Percentiles rank a stretch among this genome's conserved stretches.
phyloP scores from a whole-genome alignment of 2,888 invertebrate genomes.

The Patella caerulea region DNA sequence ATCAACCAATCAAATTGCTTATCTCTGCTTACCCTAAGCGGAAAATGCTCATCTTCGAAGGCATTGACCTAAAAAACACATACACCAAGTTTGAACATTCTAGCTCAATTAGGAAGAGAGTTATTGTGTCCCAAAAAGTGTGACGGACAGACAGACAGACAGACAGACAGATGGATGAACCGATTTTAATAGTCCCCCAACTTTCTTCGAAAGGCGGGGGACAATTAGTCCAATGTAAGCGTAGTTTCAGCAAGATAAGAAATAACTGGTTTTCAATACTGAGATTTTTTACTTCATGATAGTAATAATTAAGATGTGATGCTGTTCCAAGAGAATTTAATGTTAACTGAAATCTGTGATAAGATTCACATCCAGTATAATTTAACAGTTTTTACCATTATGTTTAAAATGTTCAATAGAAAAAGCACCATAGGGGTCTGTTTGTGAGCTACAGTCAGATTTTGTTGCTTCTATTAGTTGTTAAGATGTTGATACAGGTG shows the following conservation, averaged over 20 bases:
- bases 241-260: neutral
- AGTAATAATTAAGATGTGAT: neutral
- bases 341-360: neutral
- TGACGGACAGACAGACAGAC: too few relatives aligned
- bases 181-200: too few relatives aligned
- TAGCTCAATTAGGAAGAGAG: too few relatives aligned
- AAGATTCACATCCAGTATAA: constrained; percentile 1
- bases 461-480: too few relatives aligned
- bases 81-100: too few relatives aligned
- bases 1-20: too few relatives aligned
- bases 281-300: neutral
- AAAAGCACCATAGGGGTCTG: neutral
- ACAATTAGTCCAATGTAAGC: neutral
- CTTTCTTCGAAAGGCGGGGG: too few relatives aligned
- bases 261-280: neutral
- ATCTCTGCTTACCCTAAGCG: too few relatives aligned
- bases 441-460: neutral
- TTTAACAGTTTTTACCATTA: neutral
- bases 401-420: neutral
- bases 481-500: neutral
- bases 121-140: too few relatives aligned
- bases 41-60: too few relatives aligned
- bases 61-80: too few relatives aligned
- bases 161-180: too few relatives aligned
- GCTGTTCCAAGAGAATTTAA: neutral